Base-by-base conservation (phyloP, 1,140 invertebrate species). In the Hyles euphorbiae region DNA sequence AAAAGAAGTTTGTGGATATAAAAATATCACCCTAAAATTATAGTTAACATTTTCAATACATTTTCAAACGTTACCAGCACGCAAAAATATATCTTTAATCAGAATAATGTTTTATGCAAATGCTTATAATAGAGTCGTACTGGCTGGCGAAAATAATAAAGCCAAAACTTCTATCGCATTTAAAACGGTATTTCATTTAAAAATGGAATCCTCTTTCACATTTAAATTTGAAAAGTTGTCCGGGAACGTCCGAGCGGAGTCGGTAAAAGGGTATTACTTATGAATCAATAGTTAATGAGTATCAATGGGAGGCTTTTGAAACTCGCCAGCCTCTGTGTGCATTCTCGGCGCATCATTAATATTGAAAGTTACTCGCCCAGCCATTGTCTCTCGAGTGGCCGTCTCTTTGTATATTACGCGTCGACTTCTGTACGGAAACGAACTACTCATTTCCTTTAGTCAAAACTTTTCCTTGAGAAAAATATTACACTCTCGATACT, bases 241-340 rank as follows among this genome's bases (percentile, higher is more conserved):
- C 72, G 66, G 55, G 72, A 60, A 63, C 68, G 70, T 68, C 65
- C 68, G 71, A 72, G 62, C 70, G 67, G 62, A 63, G 63, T 63
- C 76, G 72, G 71, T 77, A 77, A 83, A 84, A 81, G 79, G 78
- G 81, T 83, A 86, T 88, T 85, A 87, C 81, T 87, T 88, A 88
- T 88, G 81, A 86, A 83, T 88, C 81, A 85, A 88, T 88, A 88
- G 76, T 85, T 88, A 86, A 88, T 87, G 84, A 86, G 78, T 83
- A 87, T 86, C 83, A 83, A 81, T 85, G 75, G 78, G 68, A 76
- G 78, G 75, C 79, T 83, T 81, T 81, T 78, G 78, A 80, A 84
- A 81, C 74, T 83, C 68, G 65, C 52, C 74, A 62, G 74, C 60
- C 72, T 76, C 75, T 82, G 76, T 78, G 72, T 86, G 82, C 82